Percentiles rank a stretch among this genome's conserved stretches.
phyloP scores from a whole-genome alignment of 2,797 vertebrate genomes.

The Pseudotriccus pelzelni region DNA sequence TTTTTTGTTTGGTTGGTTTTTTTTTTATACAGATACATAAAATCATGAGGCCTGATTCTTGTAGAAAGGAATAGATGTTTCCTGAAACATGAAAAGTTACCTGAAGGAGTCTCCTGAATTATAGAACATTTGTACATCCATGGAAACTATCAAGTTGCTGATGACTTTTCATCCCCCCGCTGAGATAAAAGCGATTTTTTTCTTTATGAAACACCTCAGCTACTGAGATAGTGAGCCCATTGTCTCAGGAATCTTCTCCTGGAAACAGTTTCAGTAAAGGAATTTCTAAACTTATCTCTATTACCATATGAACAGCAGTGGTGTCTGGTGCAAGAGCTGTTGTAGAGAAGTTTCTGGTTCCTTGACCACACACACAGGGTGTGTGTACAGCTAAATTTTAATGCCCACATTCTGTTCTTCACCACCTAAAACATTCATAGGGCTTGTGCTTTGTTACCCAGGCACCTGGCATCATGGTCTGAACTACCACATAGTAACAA shows the following conservation, averaged over 20 bases:
- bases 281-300: background rate
- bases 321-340: background rate
- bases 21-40: background rate
- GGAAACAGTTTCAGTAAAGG: background rate
- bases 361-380: rapidly evolving
- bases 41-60: background rate
- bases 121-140: background rate
- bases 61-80: background rate
- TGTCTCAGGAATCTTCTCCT: background rate
- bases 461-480: background rate
- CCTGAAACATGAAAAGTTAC: background rate
- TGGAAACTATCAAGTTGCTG: background rate
- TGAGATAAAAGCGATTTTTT: background rate
- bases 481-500: background rate
- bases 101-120: background rate
- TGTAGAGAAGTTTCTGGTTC: background rate
- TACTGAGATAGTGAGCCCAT: background rate
- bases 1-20: background rate
- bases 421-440: background rate
- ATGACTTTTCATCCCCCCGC: background rate
- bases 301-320: background rate
- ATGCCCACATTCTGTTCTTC: background rate
- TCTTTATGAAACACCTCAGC: background rate
- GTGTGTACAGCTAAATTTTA: background rate
- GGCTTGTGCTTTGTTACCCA: background rate